Percentiles rank a stretch among this genome's conserved stretches.
Conservation (phyloP, 2,797 vertebrate genomes). For the Tenualosa thibaudeaui region DNA sequence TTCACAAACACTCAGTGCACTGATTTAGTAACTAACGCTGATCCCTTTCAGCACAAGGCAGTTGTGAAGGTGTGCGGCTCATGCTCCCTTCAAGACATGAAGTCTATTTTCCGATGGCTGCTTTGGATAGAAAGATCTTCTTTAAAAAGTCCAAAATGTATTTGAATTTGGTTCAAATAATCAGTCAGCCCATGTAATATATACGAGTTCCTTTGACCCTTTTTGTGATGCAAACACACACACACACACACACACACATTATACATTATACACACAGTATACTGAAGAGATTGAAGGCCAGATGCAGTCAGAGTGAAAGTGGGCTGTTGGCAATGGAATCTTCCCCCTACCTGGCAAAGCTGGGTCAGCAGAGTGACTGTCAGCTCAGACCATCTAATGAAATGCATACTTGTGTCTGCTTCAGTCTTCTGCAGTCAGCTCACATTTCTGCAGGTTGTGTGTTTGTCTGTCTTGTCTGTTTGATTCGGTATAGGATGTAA, state of each 20-base stretch:
- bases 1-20: neutral
- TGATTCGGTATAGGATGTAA: neutral
- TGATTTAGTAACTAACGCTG: neutral
- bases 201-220: neutral
- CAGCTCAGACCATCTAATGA: neutral
- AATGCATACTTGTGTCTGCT: neutral
- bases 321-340: neutral
- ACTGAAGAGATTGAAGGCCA: neutral
- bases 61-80: neutral
- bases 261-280: neutral
- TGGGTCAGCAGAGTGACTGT: neutral
- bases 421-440: neutral
- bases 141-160: neutral
- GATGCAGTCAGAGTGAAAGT: neutral
- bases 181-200: neutral
- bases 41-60: neutral
- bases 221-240: neutral
- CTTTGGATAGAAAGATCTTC: neutral
- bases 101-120: neutral
- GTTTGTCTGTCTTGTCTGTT: neutral
- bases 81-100: neutral
- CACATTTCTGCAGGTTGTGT: neutral
- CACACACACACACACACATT: neutral
- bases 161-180: neutral
- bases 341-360: neutral